Base-by-base conservation (phyloP, 1,140 invertebrate genomes). In the Idris sp. region DNA sequence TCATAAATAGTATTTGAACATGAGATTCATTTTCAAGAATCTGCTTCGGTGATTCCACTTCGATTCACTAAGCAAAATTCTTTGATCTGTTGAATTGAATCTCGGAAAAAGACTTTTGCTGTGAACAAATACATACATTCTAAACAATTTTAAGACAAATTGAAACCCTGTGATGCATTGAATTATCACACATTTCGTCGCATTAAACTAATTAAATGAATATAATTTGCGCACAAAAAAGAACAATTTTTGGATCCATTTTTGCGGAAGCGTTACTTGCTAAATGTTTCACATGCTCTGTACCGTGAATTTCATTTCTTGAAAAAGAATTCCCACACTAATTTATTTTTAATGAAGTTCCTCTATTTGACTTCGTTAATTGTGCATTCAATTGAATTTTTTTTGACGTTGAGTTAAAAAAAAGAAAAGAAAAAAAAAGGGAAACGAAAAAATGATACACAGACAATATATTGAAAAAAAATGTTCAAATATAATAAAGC, bases 1-100 rank as follows among this genome's bases (percentile, higher is more conserved):
- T 61, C 48, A 69, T 61, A 69, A 69, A 61, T 69, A 69, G 38
- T 61, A 61, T 69, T 69, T 61, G 54, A 44, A 13, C 18, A 46
- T 9, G 54, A 69, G 40, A 69, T 69, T 61, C 65, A 22, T 69
- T 69, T 69, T 48, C 25, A 69, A 46, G 54, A 53, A 46, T 61
- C 43, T 54, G 36, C 44, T 36, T 44, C 54, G 46, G 31, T 61
- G 61, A 69, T 69, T 61, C 64, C 26, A 54, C 48, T 22, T 44
- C 46, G 25, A 46, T 59, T 59, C 54, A 33, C 46, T 31, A 61
- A 69, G 46, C 65, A 54, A 53, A 53, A 61, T 69, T 69, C 54
- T 61, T 69, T 69, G 54, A 69, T 69, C 65, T 69, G 16, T 22
- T 38, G 11, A 69, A 54, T 31, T 31, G 36, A 48, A 13, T 46